Evolutionary conservation across 1,140 invertebrate genomes (phyloP).

Genomic region (Neodiprion lecontei): DNA sequence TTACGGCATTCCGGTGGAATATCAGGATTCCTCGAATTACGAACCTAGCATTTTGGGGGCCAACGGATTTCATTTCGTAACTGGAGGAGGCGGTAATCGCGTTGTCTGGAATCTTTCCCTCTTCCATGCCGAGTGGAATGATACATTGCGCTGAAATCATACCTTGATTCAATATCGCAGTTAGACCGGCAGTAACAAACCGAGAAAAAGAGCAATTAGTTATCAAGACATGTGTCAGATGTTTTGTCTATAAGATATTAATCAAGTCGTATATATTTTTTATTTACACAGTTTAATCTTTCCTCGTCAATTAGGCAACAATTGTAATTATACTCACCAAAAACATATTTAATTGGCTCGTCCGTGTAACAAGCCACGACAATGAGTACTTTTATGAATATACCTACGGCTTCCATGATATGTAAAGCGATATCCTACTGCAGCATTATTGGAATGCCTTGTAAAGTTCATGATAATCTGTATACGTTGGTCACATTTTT

Average conservation of each 20-base stretch:
- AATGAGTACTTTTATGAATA: slow-evolving; percentile 49
- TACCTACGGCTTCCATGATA: slow-evolving; percentile 54
- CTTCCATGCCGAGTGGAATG: slow-evolving; percentile 88
- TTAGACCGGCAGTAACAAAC: slow-evolving; percentile 1
- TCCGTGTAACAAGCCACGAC: slow-evolving; percentile 45
- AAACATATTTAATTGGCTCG: slow-evolving; percentile 50
- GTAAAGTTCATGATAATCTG: slow-evolving; percentile 51
- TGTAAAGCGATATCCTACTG: slow-evolving; percentile 50
- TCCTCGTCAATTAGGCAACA: background rate
- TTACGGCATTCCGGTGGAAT: background rate
- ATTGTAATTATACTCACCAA: slow-evolving; percentile 42
- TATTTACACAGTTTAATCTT: too few relatives aligned
- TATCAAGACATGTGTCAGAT: too few relatives aligned
- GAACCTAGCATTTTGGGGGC: slow-evolving; percentile 90
- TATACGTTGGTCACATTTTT: slow-evolving; percentile 47
- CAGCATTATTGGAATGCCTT: slow-evolving; percentile 39
- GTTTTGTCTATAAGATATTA: too few relatives aligned
- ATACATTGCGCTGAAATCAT: slow-evolving; percentile 78
- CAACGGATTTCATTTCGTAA: slow-evolving; percentile 88
- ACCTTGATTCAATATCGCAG: background rate
- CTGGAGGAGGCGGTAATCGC: slow-evolving; percentile 89
- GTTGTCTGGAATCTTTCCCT: slow-evolving; percentile 83
- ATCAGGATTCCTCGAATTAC: slow-evolving; percentile 33
- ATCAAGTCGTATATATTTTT: too few relatives aligned
- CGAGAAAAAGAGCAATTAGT: background rate